Evolutionary conservation across 2,797 vertebrate genomes (phyloP).

Genomic region (Micropoecilia bifurca): DNA sequence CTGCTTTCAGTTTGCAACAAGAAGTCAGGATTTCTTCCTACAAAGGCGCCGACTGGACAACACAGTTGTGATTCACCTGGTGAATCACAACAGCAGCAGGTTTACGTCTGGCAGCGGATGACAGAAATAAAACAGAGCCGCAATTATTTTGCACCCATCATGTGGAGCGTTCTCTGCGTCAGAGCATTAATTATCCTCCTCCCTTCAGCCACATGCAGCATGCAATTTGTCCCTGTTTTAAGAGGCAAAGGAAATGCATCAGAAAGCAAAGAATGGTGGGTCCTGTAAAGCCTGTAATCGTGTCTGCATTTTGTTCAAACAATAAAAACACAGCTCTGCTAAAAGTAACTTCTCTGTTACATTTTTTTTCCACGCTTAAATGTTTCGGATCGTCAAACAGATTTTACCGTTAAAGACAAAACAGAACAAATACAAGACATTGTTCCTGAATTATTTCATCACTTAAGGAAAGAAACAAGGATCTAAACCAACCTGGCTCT

Average conservation of each 20-base stretch:
- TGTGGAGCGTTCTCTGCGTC: background rate
- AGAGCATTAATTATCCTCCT: background rate
- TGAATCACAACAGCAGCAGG: background rate
- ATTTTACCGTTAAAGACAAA: background rate
- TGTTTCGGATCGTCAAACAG: background rate
- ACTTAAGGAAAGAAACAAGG: background rate
- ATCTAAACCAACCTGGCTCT: background rate
- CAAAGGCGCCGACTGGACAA: background rate
- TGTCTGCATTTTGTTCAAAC: background rate
- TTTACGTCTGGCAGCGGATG: background rate
- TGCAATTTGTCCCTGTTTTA: conserved; percentile 1
- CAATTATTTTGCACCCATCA: background rate
- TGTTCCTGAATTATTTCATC: background rate
- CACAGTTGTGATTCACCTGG: background rate
- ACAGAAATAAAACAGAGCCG: too few relatives aligned
- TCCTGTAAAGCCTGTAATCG: background rate
- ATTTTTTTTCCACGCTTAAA: background rate
- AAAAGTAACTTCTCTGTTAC: background rate
- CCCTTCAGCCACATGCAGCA: background rate
- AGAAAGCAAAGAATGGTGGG: background rate
- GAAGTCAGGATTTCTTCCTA: background rate
- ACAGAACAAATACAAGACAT: background rate
- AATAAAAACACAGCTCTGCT: background rate
- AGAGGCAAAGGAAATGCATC: background rate
- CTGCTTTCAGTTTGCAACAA: background rate